Conservation (phyloP, 2,888 invertebrate species). For the Heteromyza rotundicornis region DNA sequence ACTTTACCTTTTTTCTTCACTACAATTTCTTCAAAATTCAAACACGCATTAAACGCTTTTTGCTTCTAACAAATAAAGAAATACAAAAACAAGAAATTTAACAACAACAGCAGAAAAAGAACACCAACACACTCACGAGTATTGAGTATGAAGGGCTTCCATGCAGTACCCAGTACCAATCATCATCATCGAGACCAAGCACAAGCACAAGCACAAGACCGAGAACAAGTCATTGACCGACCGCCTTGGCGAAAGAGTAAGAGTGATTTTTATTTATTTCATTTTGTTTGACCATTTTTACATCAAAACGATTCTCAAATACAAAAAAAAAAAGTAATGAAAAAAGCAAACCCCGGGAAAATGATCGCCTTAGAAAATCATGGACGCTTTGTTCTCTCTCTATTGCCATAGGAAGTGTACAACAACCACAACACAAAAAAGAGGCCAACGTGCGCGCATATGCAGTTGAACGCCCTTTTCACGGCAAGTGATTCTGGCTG, state of each 20-base stretch:
- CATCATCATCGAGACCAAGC: too few relatives aligned
- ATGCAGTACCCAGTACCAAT: neutral
- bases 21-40: too few relatives aligned
- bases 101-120: constrained; percentile 13
- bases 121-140: neutral
- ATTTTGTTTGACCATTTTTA: neutral
- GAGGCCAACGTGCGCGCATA: constrained; percentile 30
- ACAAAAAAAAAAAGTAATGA: neutral
- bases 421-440: too few relatives aligned
- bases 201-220: neutral
- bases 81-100: too few relatives aligned
- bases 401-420: constrained; percentile 28
- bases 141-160: constrained; percentile 17
- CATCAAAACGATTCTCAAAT: too few relatives aligned
- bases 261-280: constrained; percentile 41
- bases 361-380: constrained; percentile 9
- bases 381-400: neutral
- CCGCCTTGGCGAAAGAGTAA: constrained; percentile 48
- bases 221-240: neutral
- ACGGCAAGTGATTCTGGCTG: constrained; percentile 59
- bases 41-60: too few relatives aligned
- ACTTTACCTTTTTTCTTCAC: neutral
- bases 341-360: neutral
- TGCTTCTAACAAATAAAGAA: too few relatives aligned
- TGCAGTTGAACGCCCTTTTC: constrained; percentile 62